phyloP scores from a whole-genome alignment of 2,888 invertebrate genomes.

The Ceramica pisi region DNA sequence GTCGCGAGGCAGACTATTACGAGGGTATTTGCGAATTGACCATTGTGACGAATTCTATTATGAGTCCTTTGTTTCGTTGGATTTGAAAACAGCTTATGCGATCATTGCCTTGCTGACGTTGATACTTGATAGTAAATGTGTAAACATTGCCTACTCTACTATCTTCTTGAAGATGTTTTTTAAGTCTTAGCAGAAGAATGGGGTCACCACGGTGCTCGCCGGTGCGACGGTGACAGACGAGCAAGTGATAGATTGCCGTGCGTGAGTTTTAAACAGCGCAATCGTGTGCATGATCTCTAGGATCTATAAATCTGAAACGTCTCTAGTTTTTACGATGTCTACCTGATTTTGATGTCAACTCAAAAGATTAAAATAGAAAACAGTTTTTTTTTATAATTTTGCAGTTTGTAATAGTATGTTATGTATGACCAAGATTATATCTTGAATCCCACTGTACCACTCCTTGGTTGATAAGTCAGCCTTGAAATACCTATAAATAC shows the following conservation, averaged over 20 bases:
- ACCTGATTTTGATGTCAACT: slow-evolving; percentile 28
- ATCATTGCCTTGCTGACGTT: slow-evolving; percentile 22
- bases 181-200: slow-evolving; percentile 43
- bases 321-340: slow-evolving; percentile 33
- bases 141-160: slow-evolving; percentile 42
- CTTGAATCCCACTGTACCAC: slow-evolving; percentile 7
- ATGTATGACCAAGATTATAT: neutral
- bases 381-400: neutral
- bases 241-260: slow-evolving; percentile 59
- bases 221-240: slow-evolving; percentile 37
- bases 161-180: slow-evolving; percentile 41
- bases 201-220: slow-evolving; percentile 56
- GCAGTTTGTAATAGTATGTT: neutral
- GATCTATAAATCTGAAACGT: slow-evolving; percentile 52
- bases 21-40: slow-evolving; percentile 49
- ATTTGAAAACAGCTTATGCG: slow-evolving; percentile 6
- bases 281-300: slow-evolving; percentile 45
- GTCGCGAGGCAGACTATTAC: slow-evolving; percentile 44
- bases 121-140: slow-evolving; percentile 18
- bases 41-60: slow-evolving; percentile 50
- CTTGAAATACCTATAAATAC: slow-evolving; percentile 12
- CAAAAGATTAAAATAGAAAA: slow-evolving; percentile 10
- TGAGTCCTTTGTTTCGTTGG: slow-evolving; percentile 46
- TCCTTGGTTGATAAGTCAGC: slow-evolving; percentile 17
- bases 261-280: slow-evolving; percentile 35